A percentile compares a stretch with the other conserved stretches of the same genome.
These are phyloP conservation scores for Erpornis zantholeuca DNA, from an alignment of 2,113 vertebrate species.

Conservation along the genomic window DNA sequence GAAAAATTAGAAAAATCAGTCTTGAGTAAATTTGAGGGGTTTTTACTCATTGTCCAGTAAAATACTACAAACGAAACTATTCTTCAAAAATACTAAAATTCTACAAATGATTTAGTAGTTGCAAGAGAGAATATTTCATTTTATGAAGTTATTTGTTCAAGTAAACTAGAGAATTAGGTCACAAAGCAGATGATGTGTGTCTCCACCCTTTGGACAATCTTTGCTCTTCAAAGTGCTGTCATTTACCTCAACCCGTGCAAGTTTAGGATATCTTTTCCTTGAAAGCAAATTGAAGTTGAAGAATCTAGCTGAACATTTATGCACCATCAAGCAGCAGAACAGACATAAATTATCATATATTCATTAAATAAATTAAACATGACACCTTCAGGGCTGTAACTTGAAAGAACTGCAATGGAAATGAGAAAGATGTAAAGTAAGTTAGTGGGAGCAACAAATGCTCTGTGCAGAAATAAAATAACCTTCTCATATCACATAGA, in stretches of 20 bases:
- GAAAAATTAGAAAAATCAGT: not conserved
- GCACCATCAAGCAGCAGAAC: constrained; percentile 33
- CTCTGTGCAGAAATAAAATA: not conserved
- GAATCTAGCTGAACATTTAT: constrained; percentile 43
- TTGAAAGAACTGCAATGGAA: constrained; percentile 22
- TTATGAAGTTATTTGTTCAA: not conserved
- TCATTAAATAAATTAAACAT: constrained; percentile 71
- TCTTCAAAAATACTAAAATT: not conserved
- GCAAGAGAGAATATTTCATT: not conserved
- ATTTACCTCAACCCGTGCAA: not conserved
- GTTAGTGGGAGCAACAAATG: not conserved
- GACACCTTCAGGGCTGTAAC: not conserved
- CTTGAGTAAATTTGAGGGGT: not conserved
- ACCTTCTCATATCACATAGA: not conserved
- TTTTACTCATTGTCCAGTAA: not conserved
- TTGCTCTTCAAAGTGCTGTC: not conserved
- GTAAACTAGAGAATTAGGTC: not conserved
- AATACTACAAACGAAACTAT: not conserved
- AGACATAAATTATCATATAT: constrained; percentile 59
- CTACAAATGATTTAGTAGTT: not conserved
- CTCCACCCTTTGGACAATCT: not conserved
- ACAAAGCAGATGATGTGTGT: not conserved
- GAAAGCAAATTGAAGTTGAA: constrained; percentile 52
- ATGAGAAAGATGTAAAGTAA: not conserved
- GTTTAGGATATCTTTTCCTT: not conserved